phyloP scores from a whole-genome alignment of 2,113 vertebrate species.

The Amphiprion ocellaris region DNA sequence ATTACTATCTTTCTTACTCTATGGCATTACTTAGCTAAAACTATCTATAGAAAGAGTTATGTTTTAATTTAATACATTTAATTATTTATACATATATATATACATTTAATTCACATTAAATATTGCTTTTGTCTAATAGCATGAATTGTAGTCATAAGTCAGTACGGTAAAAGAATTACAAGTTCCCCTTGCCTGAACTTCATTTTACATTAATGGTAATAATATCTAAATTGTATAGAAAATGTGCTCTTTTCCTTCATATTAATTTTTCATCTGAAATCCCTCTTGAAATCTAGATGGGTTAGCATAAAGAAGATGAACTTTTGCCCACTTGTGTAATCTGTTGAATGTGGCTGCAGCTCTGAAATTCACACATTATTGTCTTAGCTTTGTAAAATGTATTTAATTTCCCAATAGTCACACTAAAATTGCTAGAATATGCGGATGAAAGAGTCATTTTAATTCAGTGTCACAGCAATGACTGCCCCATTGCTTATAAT shows the following conservation, averaged over 20 bases:
- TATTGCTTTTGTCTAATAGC: constrained; percentile 1
- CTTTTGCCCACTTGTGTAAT: constrained; percentile 37
- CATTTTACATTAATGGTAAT: constrained; percentile 36
- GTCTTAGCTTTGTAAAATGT: constrained; percentile 63
- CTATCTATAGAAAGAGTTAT: background rate
- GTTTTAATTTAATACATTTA: background rate
- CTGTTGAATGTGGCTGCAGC: constrained; percentile 33
- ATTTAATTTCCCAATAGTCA: constrained; percentile 76
- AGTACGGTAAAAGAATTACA: constrained; percentile 31
- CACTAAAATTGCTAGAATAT: constrained; percentile 55
- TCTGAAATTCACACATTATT: constrained; percentile 50
- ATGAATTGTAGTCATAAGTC: background rate
- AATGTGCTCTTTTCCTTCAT: constrained; percentile 35
- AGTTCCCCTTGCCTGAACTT: constrained; percentile 18
- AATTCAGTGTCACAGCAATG: constrained; percentile 54
- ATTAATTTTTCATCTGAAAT: constrained; percentile 51
- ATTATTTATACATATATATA: background rate
- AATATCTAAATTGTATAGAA: constrained; percentile 51
- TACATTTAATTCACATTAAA: background rate
- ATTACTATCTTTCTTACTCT: constrained; percentile 1
- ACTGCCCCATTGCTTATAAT: constrained; percentile 63
- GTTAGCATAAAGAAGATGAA: constrained; percentile 47
- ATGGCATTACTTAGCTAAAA: background rate
- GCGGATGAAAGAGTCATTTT: constrained; percentile 65
- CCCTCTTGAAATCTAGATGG: constrained; percentile 37